These are phyloP conservation scores for Drosophila nr. perissopoda DNA, from an alignment of 2,888 invertebrate genomes.

Conservation along the genomic window DNA sequence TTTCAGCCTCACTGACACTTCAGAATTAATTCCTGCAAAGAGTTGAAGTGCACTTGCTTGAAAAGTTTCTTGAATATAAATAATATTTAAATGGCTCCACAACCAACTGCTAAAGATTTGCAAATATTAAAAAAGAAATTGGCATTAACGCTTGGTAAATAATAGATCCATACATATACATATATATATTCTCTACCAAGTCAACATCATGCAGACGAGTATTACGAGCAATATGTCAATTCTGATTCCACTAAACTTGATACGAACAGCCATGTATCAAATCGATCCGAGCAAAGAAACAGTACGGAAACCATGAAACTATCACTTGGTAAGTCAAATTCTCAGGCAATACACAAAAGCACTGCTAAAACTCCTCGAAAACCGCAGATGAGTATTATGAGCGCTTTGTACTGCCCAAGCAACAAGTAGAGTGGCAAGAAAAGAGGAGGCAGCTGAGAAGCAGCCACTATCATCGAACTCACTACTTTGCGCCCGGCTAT, in stretches of 20 bases:
- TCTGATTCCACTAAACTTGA: not conserved
- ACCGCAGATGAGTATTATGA: constrained; percentile 23
- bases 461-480: constrained; percentile 7
- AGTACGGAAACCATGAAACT: constrained; percentile 4
- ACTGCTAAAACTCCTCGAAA: not conserved
- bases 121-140: not conserved
- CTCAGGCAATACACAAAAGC: not conserved
- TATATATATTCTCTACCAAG: not conserved
- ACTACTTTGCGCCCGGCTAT: constrained; percentile 29
- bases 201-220: constrained; percentile 10
- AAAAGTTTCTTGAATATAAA: not conserved
- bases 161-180: too few species aligned
- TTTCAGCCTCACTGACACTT: not conserved
- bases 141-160: constrained; percentile 16
- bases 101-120: not conserved
- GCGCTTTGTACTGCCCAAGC: constrained; percentile 18
- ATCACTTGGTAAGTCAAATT: constrained; percentile 25
- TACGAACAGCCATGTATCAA: not conserved
- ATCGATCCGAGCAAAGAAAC: not conserved
- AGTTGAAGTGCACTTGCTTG: not conserved
- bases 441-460: not conserved
- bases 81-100: constrained; percentile 1
- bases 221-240: constrained; percentile 9
- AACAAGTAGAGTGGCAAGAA: not conserved
- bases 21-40: not conserved